Conservation (phyloP, 2,113 vertebrate genomes). For the Ornithorhynchus anatinus region DNA sequence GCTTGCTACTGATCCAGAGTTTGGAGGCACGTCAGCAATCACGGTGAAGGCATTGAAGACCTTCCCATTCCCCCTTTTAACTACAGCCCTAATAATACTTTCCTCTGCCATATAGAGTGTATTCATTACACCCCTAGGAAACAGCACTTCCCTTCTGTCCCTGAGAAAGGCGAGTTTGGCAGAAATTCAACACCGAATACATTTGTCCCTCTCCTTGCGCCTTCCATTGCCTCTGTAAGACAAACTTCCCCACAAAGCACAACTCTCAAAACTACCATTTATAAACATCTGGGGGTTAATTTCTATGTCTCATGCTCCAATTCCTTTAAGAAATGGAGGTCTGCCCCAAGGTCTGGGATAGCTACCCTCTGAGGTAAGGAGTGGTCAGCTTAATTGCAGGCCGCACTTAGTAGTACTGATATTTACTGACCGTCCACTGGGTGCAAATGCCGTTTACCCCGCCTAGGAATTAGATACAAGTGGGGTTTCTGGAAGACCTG, state of each 20-base stretch:
- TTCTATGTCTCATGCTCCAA: too few species aligned
- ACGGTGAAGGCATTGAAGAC: too few species aligned
- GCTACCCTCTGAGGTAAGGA: not conserved
- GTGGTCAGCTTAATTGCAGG: too few species aligned
- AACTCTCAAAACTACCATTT: too few species aligned
- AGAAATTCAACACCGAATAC: slow-evolving; percentile 18
- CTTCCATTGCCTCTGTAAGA: too few species aligned
- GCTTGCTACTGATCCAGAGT: too few species aligned
- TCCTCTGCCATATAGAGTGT: not conserved
- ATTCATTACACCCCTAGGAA: slow-evolving; percentile 41
- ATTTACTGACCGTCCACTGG: too few species aligned
- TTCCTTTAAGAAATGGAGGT: not conserved
- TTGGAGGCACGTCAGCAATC: too few species aligned
- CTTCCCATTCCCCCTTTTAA: slow-evolving; percentile 33
- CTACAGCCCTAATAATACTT: slow-evolving; percentile 16
- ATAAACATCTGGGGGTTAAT: too few species aligned
- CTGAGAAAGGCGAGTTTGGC: slow-evolving; percentile 1
- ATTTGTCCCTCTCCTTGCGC: too few species aligned
- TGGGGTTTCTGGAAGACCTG: not conserved
- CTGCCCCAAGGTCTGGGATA: not conserved
- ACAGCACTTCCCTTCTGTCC: slow-evolving; percentile 28
- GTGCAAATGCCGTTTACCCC: not conserved
- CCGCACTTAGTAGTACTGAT: too few species aligned
- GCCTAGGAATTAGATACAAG: not conserved
- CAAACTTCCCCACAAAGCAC: too few species aligned